Evolutionary conservation across 2,797 vertebrate genomes (phyloP), one percentile per base, ranked within the genome.

Genomic region (Benthosema pterotum): DNA sequence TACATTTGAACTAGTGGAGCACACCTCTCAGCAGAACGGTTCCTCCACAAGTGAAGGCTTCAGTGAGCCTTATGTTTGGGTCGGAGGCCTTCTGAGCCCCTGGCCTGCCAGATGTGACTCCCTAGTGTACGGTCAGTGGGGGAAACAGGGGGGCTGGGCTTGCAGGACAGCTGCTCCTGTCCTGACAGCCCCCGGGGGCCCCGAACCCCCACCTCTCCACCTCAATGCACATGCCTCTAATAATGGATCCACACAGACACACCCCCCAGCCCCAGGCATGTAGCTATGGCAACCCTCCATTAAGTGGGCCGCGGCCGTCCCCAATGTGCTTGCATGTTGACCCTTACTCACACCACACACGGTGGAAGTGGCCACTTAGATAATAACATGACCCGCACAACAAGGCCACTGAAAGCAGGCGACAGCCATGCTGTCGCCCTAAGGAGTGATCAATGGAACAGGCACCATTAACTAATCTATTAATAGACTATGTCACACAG

Each of bases 281-380:
- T 90, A 77, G 74, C 74, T 85, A 90, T 62, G 71, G 85, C 78
- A 91, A 92, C 91, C 63, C 8, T 42, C 71, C 72, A 61, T 38
- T 80, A 85, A 85, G 52, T 79, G 78, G 81, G 83, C 72, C 52
- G 69, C 74, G 67, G 84, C 71, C 78, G 83, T 78, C 68, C 60
- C 58, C 9, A 46, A 73, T 63, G 60, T 48, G 62, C 60, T 67
- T 53, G 62, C 28, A 67, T 69, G 61, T 8, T 83, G 78, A 87
- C 84, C 83, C 75, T 67, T 11, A 73, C 69, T 84, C 62, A 69
- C 78, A 72, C 69, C 75, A 65, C 16, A 2, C 63, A 54, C 59
- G 60, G 50, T 15, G 0, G 38, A n/a, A 18, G 63, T 13, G 13
- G 64, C 60, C 28, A 62, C 65, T 63, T n/a, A 52, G 61, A 60